Percentiles rank a stretch among this genome's conserved stretches.
These are phyloP conservation scores for Cricetomys ansorgei DNA, from an alignment of 2,113 vertebrate species.

Conservation along the genomic window DNA sequence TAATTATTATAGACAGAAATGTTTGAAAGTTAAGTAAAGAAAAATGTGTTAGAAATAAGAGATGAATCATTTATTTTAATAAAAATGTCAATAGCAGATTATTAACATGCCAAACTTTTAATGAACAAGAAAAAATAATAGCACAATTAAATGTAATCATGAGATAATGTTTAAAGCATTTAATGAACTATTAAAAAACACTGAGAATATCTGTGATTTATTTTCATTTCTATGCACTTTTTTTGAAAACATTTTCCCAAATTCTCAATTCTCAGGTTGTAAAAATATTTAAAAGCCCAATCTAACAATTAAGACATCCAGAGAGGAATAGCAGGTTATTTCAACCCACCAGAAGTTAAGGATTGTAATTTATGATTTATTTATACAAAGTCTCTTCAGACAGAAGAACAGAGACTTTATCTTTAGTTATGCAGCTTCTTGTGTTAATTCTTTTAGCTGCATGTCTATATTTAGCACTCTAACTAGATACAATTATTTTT, in stretches of 20 bases:
- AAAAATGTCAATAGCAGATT: conserved; percentile 54
- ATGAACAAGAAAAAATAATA: conserved; percentile 27
- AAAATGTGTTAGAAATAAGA: conserved; percentile 14
- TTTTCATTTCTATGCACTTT: conserved; percentile 1
- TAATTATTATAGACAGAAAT: neutral
- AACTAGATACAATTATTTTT: neutral
- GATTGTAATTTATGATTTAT: neutral
- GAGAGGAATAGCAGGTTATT: neutral
- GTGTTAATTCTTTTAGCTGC: neutral
- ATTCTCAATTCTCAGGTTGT: neutral
- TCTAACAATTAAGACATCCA: neutral
- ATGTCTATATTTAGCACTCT: neutral
- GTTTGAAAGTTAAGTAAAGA: conserved; percentile 45
- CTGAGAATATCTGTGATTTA: conserved; percentile 9
- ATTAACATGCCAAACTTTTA: conserved; percentile 15
- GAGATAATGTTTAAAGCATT: conserved; percentile 50
- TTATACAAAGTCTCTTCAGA: neutral
- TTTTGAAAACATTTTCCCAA: neutral
- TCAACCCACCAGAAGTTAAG: neutral
- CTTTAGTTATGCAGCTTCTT: neutral
- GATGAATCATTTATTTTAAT: conserved; percentile 29
- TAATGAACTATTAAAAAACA: conserved; percentile 34
- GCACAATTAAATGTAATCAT: conserved; percentile 26
- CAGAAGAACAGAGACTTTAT: neutral
- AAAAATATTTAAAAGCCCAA: conserved; percentile 44